A percentile compares a stretch with the other conserved stretches of the same genome.
Conservation (phyloP, 2,113 vertebrate genomes). For the Chlorodrepanis virens region DNA sequence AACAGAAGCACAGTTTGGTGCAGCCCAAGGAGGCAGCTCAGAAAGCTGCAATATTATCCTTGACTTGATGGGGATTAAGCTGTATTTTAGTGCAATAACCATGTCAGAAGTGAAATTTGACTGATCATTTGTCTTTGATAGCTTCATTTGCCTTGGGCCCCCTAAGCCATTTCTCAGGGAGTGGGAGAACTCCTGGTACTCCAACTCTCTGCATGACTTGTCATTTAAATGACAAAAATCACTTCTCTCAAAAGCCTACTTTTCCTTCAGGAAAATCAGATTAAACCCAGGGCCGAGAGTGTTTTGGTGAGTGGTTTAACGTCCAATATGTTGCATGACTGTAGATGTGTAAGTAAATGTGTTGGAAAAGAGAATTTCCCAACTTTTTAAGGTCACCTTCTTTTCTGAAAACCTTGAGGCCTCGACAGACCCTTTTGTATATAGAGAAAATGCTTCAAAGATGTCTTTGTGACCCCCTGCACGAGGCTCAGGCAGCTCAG, state of each 20-base stretch:
- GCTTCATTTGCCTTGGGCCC: slow-evolving; percentile 30
- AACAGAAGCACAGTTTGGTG: neutral
- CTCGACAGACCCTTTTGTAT: neutral
- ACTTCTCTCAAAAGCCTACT: slow-evolving; percentile 19
- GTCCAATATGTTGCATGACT: neutral
- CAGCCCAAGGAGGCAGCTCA: neutral
- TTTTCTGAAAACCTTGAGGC: neutral
- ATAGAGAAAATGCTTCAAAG: neutral
- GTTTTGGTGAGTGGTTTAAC: slow-evolving; percentile 35
- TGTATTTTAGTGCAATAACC: slow-evolving; percentile 1
- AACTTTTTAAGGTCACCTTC: neutral
- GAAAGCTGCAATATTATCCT: neutral
- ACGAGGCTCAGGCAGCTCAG: neutral
- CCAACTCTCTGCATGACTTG: slow-evolving; percentile 17
- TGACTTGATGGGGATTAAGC: neutral
- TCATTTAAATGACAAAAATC: slow-evolving; percentile 52
- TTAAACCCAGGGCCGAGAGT: neutral
- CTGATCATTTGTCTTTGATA: slow-evolving; percentile 40
- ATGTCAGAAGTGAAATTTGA: neutral
- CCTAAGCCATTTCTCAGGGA: slow-evolving; percentile 37
- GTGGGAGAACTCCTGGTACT: neutral
- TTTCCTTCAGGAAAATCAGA: slow-evolving; percentile 50
- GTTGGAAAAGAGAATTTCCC: neutral
- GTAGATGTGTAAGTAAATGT: neutral
- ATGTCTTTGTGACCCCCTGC: neutral